phyloP scores from a whole-genome alignment of 1,140 invertebrate species.

The Zaprionus nigranus region DNA sequence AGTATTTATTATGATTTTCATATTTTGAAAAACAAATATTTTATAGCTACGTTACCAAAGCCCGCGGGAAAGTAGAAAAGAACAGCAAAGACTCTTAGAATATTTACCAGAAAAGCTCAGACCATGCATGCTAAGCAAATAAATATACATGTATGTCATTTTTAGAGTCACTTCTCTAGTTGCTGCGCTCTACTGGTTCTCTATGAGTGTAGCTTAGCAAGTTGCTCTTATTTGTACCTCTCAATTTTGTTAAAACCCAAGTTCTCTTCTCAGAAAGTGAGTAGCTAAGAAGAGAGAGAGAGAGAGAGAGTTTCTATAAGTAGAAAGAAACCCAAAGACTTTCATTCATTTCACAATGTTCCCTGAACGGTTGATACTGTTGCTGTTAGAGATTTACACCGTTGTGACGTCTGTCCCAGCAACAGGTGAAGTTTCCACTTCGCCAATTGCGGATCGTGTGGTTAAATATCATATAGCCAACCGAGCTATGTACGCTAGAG shows the following conservation, averaged over 20 bases:
- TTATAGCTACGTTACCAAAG: slow-evolving; percentile 35
- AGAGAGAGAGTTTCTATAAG: neutral
- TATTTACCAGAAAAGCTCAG: neutral
- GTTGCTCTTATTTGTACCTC: neutral
- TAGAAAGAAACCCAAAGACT: neutral
- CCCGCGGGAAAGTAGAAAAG: slow-evolving; percentile 9
- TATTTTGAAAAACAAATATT: slow-evolving; percentile 66
- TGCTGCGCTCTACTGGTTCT: neutral
- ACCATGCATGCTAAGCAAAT: neutral
- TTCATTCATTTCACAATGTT: neutral
- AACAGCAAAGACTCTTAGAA: slow-evolving; percentile 2
- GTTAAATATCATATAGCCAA: neutral
- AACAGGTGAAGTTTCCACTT: neutral
- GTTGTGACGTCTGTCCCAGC: neutral
- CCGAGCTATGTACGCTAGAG: neutral
- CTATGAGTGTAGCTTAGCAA: neutral
- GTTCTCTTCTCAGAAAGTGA: neutral
- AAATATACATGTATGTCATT: neutral
- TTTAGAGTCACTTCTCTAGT: no score
- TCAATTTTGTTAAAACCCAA: neutral
- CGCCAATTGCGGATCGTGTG: neutral
- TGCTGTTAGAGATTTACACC: neutral
- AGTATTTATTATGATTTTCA: slow-evolving; percentile 74
- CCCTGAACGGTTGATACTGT: neutral
- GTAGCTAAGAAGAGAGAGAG: neutral